Base-by-base conservation (phyloP, 2,797 vertebrate genomes). In the Acestrorhynchus altus region DNA sequence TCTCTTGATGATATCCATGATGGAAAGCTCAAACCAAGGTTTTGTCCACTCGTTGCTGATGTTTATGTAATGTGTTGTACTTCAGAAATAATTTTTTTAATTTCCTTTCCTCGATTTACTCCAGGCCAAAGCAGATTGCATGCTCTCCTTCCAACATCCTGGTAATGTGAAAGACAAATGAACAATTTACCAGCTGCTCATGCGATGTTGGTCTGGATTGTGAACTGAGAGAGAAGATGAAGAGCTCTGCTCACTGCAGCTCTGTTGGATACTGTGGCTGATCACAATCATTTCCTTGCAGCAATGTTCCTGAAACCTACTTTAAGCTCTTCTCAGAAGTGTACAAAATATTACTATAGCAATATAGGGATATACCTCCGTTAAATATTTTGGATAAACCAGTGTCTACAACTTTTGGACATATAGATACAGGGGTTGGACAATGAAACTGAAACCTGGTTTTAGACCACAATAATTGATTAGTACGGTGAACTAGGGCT, bases 171-270 rank as follows among this genome's bases (percentile, higher is more conserved):
- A 86, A 89, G 85, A 90, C 79, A 82, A 89, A 91, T 88, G 82
- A 83, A 83, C 87, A 87, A 88, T 91, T 92, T 85, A 84, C 90
- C 90, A 92, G 91, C 92, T 92, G 92, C 89, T 90, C 74, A 11
- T 20, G 83, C 69, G 86, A 88, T 79, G 83, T 84, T 87, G 87
- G 88, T 87, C 86, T 90, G 89, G 71, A 83, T 83, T 56, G 49
- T 22, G 8, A 31, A 42, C 20, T 60, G 39, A 81, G 20, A 28
- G 64, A 72, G 28, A 77, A 67, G 22, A 77, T 76, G 67, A 60
- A 59, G 60, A 51, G 26, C 24, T 8, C 0, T 42, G 66, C 35
- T 63, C 54, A 44, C 69, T 65, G 52, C 66, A 77, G 60, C 56
- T 47, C 54, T 68, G 35, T 56, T 22, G 15, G 31, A 59, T 35